phyloP scores from a whole-genome alignment of 1,140 invertebrate genomes.

The Zaprionus camerounensis region DNA sequence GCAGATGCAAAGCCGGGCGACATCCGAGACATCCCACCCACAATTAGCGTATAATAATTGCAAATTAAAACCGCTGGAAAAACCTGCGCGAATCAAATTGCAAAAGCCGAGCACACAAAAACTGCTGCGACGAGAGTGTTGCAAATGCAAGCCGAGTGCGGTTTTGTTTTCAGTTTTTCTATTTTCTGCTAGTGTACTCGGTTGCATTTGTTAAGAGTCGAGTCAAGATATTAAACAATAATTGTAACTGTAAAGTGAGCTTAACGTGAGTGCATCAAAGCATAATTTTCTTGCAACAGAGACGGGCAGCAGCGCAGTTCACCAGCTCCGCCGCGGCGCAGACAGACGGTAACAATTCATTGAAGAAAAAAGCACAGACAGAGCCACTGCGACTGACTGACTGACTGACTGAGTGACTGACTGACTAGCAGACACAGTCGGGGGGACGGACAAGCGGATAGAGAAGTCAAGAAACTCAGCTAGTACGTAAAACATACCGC shows the following conservation, averaged over 20 bases:
- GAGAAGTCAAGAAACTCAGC: constrained; percentile 75
- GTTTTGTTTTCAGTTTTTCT: constrained; percentile 26
- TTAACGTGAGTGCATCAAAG: constrained; percentile 83
- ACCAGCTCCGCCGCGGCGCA: constrained; percentile 26
- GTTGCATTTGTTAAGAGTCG: constrained; percentile 64
- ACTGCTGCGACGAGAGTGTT: constrained; percentile 55
- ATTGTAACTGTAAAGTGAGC: constrained; percentile 83
- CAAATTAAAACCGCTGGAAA: constrained; percentile 62
- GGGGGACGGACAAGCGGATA: constrained; percentile 47
- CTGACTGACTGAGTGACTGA: constrained; percentile 7
- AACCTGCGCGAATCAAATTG: constrained; percentile 54
- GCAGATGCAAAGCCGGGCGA: constrained; percentile 29
- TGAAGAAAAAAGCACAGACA: constrained; percentile 50
- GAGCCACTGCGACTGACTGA: constrained; percentile 41
- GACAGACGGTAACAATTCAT: constrained; percentile 61
- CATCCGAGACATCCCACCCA: constrained; percentile 67
- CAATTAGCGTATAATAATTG: constrained; percentile 82
- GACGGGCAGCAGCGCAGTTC: constrained; percentile 25
- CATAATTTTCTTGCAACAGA: constrained; percentile 83
- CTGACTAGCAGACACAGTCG: constrained; percentile 27
- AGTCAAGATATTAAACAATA: constrained; percentile 81
- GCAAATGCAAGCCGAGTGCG: constrained; percentile 63
- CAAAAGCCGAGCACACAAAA: constrained; percentile 55
- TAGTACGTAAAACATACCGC: constrained; percentile 80
- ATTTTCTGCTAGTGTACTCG: constrained; percentile 22